Evolutionary conservation across 2,113 vertebrate species (phyloP), one percentile per base, ranked within the genome.

Genomic region (Bothrops jararaca): DNA sequence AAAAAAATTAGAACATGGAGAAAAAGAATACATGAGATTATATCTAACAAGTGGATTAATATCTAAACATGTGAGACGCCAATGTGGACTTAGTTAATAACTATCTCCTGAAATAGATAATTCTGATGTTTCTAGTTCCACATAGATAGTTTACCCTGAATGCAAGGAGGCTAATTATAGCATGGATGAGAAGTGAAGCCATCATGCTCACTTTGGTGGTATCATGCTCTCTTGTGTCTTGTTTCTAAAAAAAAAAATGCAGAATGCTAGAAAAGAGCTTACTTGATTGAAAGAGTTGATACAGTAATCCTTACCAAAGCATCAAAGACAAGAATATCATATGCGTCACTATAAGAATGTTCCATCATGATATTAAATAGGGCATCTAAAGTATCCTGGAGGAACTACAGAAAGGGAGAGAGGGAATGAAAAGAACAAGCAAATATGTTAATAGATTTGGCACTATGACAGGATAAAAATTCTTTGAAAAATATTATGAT

Each of bases 341-440:
- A 99, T 91, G 98, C 98, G 23, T 98, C 96, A 11, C 98, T 99
- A 90, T 99, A 97, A 90, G 99, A 99, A 96, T 99, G 98, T 29
- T 99, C 99, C 99, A 99, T 99, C 99, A 99, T 99, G 96, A 99
- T 99, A 96, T 99, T 99, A 97, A 99, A 99, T 92, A 99, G 97
- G 52, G 99, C 99, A 22, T 99, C 99, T 95, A 99, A 96, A 0
- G 98, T 99, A 92, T 99, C 99, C 95, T 99, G 99, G 58, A 99
- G 98, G 96, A 99, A 99, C 99, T 99, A 58, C 3, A 92, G 1
- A 92, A 29, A 50, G 91, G n/a, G 45, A 15, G 13, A 10, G 45
- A 53, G 53, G 86, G 94, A 2, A 85, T 0, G 7, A 92, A 60
- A 92, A 26, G 10, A 89, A 88, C 87, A 7, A 91, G 91, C 91